Evolutionary conservation across 1,140 invertebrate species (phyloP).

Genomic region (Condylostylus longicornis): DNA sequence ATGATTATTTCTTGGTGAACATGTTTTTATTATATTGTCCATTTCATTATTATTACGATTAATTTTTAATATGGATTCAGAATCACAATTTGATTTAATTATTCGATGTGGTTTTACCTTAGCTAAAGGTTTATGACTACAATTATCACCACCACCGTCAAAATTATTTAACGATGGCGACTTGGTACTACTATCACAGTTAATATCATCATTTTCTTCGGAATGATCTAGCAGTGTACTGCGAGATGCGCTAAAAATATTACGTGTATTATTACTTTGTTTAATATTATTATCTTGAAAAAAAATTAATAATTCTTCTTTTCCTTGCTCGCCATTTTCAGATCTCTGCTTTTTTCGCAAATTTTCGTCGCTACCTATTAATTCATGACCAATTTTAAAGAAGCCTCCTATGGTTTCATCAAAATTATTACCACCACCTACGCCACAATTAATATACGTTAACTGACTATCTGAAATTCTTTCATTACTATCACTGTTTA

Average conservation of each 20-base stretch:
- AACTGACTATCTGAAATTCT: too few relatives aligned
- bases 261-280: slow-evolving; percentile 7
- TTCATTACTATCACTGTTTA: too few relatives aligned
- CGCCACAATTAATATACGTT: too few relatives aligned
- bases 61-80: slow-evolving; percentile 7
- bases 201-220: slow-evolving; percentile 30
- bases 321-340: neutral
- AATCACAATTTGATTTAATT: slow-evolving; percentile 17
- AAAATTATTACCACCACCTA: neutral
- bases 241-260: slow-evolving; percentile 19
- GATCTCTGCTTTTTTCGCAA: slow-evolving; percentile 11
- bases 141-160: slow-evolving; percentile 1
- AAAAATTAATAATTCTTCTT: neutral
- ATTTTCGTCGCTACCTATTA: slow-evolving; percentile 3
- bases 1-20: neutral
- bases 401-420: slow-evolving; percentile 14
- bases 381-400: slow-evolving; percentile 7
- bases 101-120: slow-evolving; percentile 30
- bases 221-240: slow-evolving; percentile 32
- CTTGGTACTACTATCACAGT: slow-evolving; percentile 26
- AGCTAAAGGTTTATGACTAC: slow-evolving; percentile 25
- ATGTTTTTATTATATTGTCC: neutral
- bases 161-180: neutral
- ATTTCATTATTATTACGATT: slow-evolving; percentile 4
- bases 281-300: slow-evolving; percentile 3